Base-by-base conservation (phyloP, 2,113 vertebrate species). In the Megaleporinus macrocephalus region DNA sequence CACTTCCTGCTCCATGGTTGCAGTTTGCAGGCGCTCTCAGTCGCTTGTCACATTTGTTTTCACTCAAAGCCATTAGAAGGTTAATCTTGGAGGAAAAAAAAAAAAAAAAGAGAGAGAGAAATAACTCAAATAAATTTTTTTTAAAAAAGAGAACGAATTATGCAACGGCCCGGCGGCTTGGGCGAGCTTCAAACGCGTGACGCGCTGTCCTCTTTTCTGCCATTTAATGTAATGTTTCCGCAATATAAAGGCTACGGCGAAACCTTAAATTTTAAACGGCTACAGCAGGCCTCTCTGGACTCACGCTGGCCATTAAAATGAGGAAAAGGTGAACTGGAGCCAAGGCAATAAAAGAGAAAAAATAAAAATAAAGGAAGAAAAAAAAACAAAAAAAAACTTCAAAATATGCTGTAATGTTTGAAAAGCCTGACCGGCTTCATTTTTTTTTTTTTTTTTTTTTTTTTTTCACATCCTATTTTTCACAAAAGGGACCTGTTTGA, bases 171-270 rank as follows among this genome's bases (percentile, higher is more conserved):
- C 59, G 90, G 86, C 88, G 89, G 89, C 89, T 87, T 76, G 84
- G 88, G 88, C 86, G 88, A 91, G 90, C 91, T 92, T 89, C 85
- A 87, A 91, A 89, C 88, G 85, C 57, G 57, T 78, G 62, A 76
- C 77, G 88, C 88, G 86, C 84, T 73, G 79, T 85, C 79, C 87
- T 89, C 84, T 87, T 72, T 65, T 89, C 85, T 87, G 86, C 87
- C 89, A 89, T 94, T 94, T 95, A 93, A 95, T 94, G 93, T 92
- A 93, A 95, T 89, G 91, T 93, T 95, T 95, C 93, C 94, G 93
- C 92, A 88, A 90, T 93, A 93, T 94, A 94, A 93, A 91, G 78
- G 84, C 86, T 90, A 82, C 53, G 80, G 89, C 84, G 82, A 90
- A 92, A 83, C 87, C 88, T 93, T 93, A 93, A 91, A 91, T 92